Evolutionary conservation across 2,797 vertebrate species (phyloP), one percentile per base, ranked within the genome.

Genomic region (Ibycter americanus): DNA sequence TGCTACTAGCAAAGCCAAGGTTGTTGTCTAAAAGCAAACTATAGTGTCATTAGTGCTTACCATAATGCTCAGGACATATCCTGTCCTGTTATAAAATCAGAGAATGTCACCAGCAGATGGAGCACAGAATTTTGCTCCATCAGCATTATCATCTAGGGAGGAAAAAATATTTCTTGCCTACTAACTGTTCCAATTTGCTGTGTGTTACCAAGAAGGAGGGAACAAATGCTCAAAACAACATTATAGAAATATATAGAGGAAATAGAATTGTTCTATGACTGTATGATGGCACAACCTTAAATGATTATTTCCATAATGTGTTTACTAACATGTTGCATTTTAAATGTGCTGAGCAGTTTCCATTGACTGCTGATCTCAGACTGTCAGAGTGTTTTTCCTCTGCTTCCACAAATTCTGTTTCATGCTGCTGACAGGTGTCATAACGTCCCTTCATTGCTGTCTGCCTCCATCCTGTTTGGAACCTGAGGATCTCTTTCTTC

Each of bases 331-430:
- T 59, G 4, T 18, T 59, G 18, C 7, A 5, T 70, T 89, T 93
- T 46, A 67, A 40, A 42, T 2, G 3, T 38, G 27, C 42, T 7
- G 6, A 77, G 25, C 9, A 32, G 11, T 77, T 95, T 85, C 27
- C 20, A 52, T 29, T 67, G 20, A 38, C 27, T 80, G 31, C 25
- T 77, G 22, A 36, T 44, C n/a, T 46, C 29, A 25, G 59, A 65
- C 19, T 51, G 38, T 55, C 47, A 42, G 27, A 51, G 8, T 67
- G 16, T 6, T 85, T 80, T 87, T 85, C 27, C 19, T 77, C 54
- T 54, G 71, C 34, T 93, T 87, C 66, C 59, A 59, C 21, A 95
- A 74, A 82, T 83, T 71, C 36, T 67, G 17, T 16, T 82, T 78
- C 19, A 16, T 65, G 22, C 40, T 77, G 29, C 55, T 89, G 42